Base-by-base conservation (phyloP, 2,797 vertebrate species). In the Hippocampus kuda region DNA sequence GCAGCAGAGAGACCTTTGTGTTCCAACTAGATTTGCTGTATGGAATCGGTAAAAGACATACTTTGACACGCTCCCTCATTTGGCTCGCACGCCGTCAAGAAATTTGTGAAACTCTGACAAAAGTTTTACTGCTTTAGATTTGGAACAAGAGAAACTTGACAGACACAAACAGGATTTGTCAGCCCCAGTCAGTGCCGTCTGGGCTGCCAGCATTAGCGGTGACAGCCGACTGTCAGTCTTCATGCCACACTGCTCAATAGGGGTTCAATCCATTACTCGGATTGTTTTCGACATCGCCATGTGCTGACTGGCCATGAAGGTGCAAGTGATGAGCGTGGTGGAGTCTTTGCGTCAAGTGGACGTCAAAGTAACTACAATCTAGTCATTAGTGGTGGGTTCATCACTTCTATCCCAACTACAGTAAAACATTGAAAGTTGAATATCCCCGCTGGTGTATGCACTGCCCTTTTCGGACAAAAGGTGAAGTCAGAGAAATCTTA, bases 251-350 rank as follows among this genome's bases (percentile, higher is more conserved):
- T 69, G 74, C 81, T 87, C 83, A 88, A 87, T 81, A 80, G 76
- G 80, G 85, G 81, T 82, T 78, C 73, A 68, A 88, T 85, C 85
- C 83, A 88, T 90, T 87, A 86, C 69, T 65, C 42, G 65, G 66
- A 86, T 86, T 83, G 78, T 79, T 85, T 87, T 77, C 80, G 79
- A 88, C 82, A 83, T 83, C 82, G 81, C 80, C 81, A 75, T 67
- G 30, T 73, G 67, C 59, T 44, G 38, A 71, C 70, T 72, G 62
- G 51, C 54, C 71, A 38, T 62, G 56, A 77, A 71, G 66, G 75
- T 63, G 42, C 70, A 44, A 77, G 56, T 63, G 69, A 73, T 62
- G 61, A 22, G 65, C 53, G 72, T 76, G 75, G 51, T 12, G 44
- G 54, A 81, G 53, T 41, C 62, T 48, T 68, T 42, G n/a, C 65